phyloP scores from a whole-genome alignment of 2,113 vertebrate species.

The Xyliphius kryptos region DNA sequence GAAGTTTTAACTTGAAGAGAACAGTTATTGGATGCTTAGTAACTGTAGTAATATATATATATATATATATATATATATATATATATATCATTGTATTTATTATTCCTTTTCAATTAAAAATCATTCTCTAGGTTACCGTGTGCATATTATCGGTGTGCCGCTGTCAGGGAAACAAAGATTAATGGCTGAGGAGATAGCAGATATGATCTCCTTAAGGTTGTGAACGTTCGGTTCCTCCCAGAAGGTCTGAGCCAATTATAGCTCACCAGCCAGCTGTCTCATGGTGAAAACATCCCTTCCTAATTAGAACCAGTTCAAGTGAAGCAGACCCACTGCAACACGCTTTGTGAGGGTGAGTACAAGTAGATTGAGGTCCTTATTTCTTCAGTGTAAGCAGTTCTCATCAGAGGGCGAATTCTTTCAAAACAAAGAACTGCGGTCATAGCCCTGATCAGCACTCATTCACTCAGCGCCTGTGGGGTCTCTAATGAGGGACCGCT shows the following conservation, averaged over 20 bases:
- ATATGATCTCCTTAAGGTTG: conserved; percentile 30
- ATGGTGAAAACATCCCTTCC: conserved; percentile 44
- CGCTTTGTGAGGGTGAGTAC: conserved; percentile 40
- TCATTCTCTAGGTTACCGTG: not conserved
- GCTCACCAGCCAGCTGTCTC: conserved; percentile 26
- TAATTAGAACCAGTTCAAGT: conserved; percentile 52
- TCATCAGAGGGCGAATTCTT: conserved; percentile 18
- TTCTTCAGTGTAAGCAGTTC: conserved; percentile 33
- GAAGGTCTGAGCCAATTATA: conserved; percentile 19
- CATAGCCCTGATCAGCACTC: conserved; percentile 26
- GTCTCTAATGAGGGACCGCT: conserved; percentile 15
- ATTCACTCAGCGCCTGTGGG: conserved; percentile 27
- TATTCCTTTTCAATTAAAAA: too few species aligned
- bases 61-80: too few species aligned
- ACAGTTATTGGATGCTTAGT: too few species aligned
- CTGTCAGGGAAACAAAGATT: conserved; percentile 25
- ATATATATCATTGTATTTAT: too few species aligned
- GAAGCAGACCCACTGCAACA: conserved; percentile 30
- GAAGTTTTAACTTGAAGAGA: too few species aligned
- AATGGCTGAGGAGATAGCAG: conserved; percentile 45
- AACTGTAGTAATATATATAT: too few species aligned
- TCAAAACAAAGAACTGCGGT: conserved; percentile 40
- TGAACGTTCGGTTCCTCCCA: conserved; percentile 31
- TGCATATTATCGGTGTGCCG: not conserved
- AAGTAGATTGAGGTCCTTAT: conserved; percentile 28